Base-by-base conservation (phyloP, 2,797 vertebrate species). In the Crenichthys baileyi region DNA sequence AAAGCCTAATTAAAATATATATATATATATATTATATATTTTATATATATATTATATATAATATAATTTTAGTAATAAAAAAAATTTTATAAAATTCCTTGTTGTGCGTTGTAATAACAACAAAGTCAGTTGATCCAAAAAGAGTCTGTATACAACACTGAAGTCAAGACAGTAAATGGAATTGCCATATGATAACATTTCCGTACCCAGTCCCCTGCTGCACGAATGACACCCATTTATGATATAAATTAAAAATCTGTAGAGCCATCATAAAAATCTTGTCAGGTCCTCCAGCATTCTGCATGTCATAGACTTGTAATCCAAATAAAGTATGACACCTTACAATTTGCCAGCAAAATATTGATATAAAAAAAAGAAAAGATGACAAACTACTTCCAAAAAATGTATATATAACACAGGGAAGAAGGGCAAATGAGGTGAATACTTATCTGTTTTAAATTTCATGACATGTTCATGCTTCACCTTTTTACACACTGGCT, bases 401-500 rank as follows among this genome's bases (percentile, higher is more conserved):
- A 29, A 70, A 68, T 44, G n/a, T 24, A 31, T 58, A 39, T n/a
- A 22, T 50, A 24, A 55, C 63, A 53, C 41, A 26, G 63, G 58
- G 73, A 51, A 13, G 24, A 13, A 31, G 11, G 18, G 63, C 5
- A 15, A 74, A 16, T 13, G 29, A 55, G 31, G 70, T 29, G 41
- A 79, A 78, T 77, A 55, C 44, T 56, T 48, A 86, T 51, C 75
- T 3, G 24, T 78, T 72, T 70, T 18, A 55, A 72, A 46, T 76
- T 65, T 76, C 53, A n/a, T 72, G 26, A 65, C 41, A 2, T 60
- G 56, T 79, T 75, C 20, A 4, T 55, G 18, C 71, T 53, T 83
- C 76, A 83, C 80, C 67, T 79, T 72, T 41, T 58, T 81, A 84
- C 80, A 78, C 1, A 6, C 16, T 18, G 15, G 15, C 75, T 46